Evolutionary conservation across 2,797 vertebrate genomes (phyloP).

Genomic region (Danio aesculapii): DNA sequence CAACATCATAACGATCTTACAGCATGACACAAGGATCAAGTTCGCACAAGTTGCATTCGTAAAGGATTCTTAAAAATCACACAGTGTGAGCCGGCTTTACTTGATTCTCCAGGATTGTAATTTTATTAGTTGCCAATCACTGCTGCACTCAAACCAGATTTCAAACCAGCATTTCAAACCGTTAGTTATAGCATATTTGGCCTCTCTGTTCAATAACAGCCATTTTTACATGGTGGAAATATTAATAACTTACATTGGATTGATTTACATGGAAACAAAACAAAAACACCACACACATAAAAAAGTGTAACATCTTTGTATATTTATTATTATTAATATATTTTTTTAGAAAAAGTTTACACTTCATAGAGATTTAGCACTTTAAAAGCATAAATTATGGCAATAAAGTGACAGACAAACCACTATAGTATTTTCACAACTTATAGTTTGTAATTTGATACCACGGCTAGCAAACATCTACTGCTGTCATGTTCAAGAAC

Average conservation of each 20-base stretch:
- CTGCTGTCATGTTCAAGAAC: slow-evolving; percentile 59
- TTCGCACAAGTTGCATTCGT: too few relatives aligned
- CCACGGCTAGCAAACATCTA: slow-evolving; percentile 70
- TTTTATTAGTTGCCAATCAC: too few relatives aligned
- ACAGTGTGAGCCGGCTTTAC: too few relatives aligned
- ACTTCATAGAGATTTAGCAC: slow-evolving; percentile 66
- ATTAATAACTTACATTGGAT: too few relatives aligned
- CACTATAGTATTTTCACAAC: slow-evolving; percentile 76
- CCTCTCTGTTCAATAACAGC: not conserved
- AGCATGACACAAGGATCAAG: too few relatives aligned
- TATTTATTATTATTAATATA: slow-evolving; percentile 37
- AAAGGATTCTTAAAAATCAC: too few relatives aligned
- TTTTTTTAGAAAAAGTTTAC: slow-evolving; percentile 58
- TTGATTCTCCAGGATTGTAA: too few relatives aligned
- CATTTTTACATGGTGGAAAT: not conserved
- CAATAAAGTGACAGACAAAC: slow-evolving; percentile 76
- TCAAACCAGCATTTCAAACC: not conserved
- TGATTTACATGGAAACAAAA: not conserved
- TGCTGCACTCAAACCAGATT: not conserved
- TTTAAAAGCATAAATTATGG: slow-evolving; percentile 78
- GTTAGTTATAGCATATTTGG: not conserved
- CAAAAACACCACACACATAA: slow-evolving; percentile 31
- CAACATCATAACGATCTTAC: too few relatives aligned
- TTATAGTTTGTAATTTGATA: slow-evolving; percentile 65
- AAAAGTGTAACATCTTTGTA: slow-evolving; percentile 25